Percentiles rank a stretch among this genome's conserved stretches.
phyloP scores from a whole-genome alignment of 2,797 vertebrate genomes.

The Myripristis murdjan region DNA sequence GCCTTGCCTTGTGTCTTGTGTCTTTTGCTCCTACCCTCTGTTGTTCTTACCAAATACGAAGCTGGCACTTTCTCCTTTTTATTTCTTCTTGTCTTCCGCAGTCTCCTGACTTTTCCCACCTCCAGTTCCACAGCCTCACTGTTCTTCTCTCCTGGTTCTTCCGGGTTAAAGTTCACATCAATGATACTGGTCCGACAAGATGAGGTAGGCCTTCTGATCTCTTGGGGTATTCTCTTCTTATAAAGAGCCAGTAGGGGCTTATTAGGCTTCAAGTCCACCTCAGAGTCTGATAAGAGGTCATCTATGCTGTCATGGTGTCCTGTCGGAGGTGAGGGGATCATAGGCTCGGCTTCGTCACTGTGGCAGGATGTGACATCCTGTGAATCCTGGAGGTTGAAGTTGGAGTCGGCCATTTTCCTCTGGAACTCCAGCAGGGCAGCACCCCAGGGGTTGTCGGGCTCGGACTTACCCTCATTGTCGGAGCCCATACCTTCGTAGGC shows the following conservation, averaged over 20 bases:
- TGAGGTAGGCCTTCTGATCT: conserved; percentile 63
- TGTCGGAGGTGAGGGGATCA: not conserved
- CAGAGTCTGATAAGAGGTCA: conserved; percentile 51
- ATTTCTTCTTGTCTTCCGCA: conserved; percentile 66
- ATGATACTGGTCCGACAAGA: conserved; percentile 72
- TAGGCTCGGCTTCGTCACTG: not conserved
- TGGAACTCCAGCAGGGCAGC: conserved; percentile 76
- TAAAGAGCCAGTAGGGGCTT: conserved; percentile 63
- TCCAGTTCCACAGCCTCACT: conserved; percentile 47
- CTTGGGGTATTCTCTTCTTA: conserved; percentile 72
- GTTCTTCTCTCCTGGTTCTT: conserved; percentile 49
- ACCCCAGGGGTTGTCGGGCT: conserved; percentile 84
- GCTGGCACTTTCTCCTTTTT: conserved; percentile 49
- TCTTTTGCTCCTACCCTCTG: not conserved
- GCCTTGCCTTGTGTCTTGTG: no score
- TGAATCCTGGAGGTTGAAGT: conserved; percentile 60
- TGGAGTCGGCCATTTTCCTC: conserved; percentile 69
- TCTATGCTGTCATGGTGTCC: conserved; percentile 30
- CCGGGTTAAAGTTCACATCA: conserved; percentile 77
- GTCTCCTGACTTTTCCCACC: conserved; percentile 57
- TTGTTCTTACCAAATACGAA: conserved; percentile 64
- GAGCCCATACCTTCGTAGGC: conserved; percentile 93
- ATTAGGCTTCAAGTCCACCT: conserved; percentile 61
- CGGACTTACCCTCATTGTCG: conserved; percentile 88
- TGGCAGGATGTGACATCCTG: conserved; percentile 64